Evolutionary conservation across 2,888 invertebrate genomes (phyloP), one percentile per base, ranked within the genome.

Genomic region (Teinopalpus imperialis): DNA sequence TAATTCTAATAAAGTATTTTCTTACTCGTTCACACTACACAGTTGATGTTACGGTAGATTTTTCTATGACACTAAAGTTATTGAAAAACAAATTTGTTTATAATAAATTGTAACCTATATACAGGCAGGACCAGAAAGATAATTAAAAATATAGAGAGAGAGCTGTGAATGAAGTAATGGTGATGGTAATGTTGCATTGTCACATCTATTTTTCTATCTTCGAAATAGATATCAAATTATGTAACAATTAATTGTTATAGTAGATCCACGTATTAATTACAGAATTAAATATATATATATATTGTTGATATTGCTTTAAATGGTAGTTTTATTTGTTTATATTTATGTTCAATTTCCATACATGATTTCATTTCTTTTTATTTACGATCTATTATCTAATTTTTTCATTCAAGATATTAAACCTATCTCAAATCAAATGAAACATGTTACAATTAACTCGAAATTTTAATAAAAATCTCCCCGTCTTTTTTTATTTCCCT

Each of bases 281-380:
- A 74, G 74, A 57, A 73, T 71, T 64, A 81, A 81, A 74, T 77
- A 81, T 80, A 40, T 74, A 74, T 41, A 45, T 36, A 77, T 74
- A 86, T 82, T 88, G 88, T 88, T 87, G 86, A 86, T 70, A 83
- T 85, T 88, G 87, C 87, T 86, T 88, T 79, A 44, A 62, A 63
- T 53, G 56, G 51, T 69, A 56, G 69, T 82, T 85, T 86, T 61
- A 76, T 77, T 83, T 56, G 4, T 37, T 21, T 1, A 5, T 14
- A n/a, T n/a, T n/a, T 7, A 14, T 10, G 1, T 4, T n/a, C 6
- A 21, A 14, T 8, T 8, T 8, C 5, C 1, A 9, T 7, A 23
- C 2, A 2, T 7, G n/a, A 23, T 23, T 7, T n/a, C n/a, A n/a
- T n/a, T n/a, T n/a, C n/a, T n/a, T n/a, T n/a, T n/a, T n/a, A n/a